Evolutionary conservation across 1,140 invertebrate genomes (phyloP), one percentile per base, ranked within the genome.

Genomic region (Drosophila varians): DNA sequence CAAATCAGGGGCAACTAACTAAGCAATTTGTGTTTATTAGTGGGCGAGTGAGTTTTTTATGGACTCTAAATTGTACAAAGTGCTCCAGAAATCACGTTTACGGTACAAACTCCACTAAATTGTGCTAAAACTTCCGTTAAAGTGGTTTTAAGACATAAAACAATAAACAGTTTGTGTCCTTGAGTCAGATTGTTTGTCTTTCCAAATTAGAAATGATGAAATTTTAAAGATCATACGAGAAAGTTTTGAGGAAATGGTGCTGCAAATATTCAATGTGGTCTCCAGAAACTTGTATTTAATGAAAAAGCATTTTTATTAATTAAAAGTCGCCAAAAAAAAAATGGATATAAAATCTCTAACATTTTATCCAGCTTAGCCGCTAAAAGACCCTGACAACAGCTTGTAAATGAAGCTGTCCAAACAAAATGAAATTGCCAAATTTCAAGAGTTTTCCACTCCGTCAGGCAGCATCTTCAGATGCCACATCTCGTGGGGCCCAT

Each of bases 1-100:
- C 23, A 56, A 58, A 46, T 34, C 64, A 38, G 38, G 25, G 60
- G 62, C 62, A 42, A 42, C 31, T 38, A 52, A 45, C 31, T 55
- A 38, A 62, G 58, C 54, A 49, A 73, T 71, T 77, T 61, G 52
- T 49, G 34, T 70, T 72, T 80, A 75, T 80, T 75, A 61, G 65
- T 53, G 25, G 58, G 49, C 58, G 48, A 45, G 53, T 79, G 76
- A 72, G 48, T 64, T 40, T 54, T 79, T 79, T 74, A 79, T 79
- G 64, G 47, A 38, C 70, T 62, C 34, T 47, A 21, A 71, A 65
- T 54, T 61, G 49, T 43, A 16, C 53, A 70, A 58, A 70, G 45
- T 57, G 45, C 43, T 25, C 23, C 56, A 40, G 52, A 76, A 77
- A 77, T 79, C 76, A 64, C 62, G 70, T 45, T 48, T 52, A 21